phyloP scores from a whole-genome alignment of 2,797 vertebrate genomes.

The Siniperca obscura region DNA sequence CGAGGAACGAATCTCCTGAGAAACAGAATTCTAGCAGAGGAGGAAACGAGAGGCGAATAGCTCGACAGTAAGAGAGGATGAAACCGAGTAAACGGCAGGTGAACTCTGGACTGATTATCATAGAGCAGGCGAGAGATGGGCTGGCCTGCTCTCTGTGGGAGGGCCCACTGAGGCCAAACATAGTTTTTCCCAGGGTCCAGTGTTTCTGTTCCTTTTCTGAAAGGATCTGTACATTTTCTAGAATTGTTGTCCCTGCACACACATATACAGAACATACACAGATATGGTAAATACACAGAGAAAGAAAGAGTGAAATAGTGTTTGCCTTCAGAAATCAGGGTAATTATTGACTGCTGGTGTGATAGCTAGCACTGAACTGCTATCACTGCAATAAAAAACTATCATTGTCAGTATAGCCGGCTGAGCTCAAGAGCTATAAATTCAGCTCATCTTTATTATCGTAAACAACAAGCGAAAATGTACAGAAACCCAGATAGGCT shows the following conservation, averaged over 20 bases:
- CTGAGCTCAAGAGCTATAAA: slow-evolving; percentile 55
- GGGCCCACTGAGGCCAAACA: slow-evolving; percentile 57
- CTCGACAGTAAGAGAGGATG: slow-evolving; percentile 38
- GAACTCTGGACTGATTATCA: slow-evolving; percentile 82
- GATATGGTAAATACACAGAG: slow-evolving; percentile 37
- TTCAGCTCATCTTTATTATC: slow-evolving; percentile 31
- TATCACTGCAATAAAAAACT: slow-evolving; percentile 69
- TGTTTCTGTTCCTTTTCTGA: slow-evolving; percentile 47
- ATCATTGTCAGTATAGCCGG: slow-evolving; percentile 26
- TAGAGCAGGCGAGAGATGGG: slow-evolving; percentile 53
- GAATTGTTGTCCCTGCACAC: background rate
- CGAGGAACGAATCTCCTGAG: slow-evolving; percentile 22
- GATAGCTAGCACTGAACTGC: slow-evolving; percentile 56
- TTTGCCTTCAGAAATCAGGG: slow-evolving; percentile 62
- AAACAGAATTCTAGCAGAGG: background rate
- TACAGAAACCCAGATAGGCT: slow-evolving; percentile 24
- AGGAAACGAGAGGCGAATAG: slow-evolving; percentile 26
- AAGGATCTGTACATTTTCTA: slow-evolving; percentile 40
- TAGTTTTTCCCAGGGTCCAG: slow-evolving; percentile 54
- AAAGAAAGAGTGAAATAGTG: slow-evolving; percentile 29
- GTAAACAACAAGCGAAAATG: slow-evolving; percentile 22
- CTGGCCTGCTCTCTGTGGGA: slow-evolving; percentile 66
- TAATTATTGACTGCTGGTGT: slow-evolving; percentile 74
- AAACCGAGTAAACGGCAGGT: slow-evolving; percentile 56
- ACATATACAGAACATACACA: slow-evolving; percentile 21